Evolutionary conservation across 2,888 invertebrate genomes (phyloP).

Genomic region (Lithophane ornitopus): DNA sequence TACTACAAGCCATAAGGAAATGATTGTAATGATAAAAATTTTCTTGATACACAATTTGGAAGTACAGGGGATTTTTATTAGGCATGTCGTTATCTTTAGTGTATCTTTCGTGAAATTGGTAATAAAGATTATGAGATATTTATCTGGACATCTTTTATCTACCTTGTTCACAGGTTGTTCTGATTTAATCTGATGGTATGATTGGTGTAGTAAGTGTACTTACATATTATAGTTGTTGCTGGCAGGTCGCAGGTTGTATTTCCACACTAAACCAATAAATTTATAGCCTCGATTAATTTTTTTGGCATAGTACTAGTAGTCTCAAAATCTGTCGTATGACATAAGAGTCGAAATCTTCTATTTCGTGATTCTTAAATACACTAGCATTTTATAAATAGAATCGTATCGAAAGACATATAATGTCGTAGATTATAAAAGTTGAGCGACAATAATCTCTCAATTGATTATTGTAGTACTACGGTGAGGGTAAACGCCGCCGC

Average conservation of each 20-base stretch:
- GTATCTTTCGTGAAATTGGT: conserved; percentile 1
- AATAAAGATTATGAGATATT: background rate
- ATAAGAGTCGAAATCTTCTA: background rate
- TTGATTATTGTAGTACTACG: too few species aligned
- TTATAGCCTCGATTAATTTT: too few species aligned
- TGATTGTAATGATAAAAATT: conserved; percentile 40
- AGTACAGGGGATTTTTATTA: background rate
- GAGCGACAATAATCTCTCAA: too few species aligned
- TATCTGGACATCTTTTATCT: background rate
- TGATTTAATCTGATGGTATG: background rate
- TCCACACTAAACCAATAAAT: background rate
- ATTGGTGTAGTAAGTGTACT: background rate
- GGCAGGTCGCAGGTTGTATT: background rate
- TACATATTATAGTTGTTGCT: background rate
- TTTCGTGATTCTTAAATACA: background rate
- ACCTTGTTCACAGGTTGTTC: background rate
- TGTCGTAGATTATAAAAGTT: too few species aligned
- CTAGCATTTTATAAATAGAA: background rate
- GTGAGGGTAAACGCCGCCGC: too few species aligned
- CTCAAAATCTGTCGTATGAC: too few species aligned
- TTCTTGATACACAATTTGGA: conserved; percentile 27
- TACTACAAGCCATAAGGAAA: conserved; percentile 35
- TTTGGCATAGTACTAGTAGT: background rate
- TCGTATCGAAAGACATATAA: background rate
- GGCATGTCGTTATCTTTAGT: conserved; percentile 3